phyloP scores from a whole-genome alignment of 1,140 invertebrate genomes.

The Uloborus diversus region DNA sequence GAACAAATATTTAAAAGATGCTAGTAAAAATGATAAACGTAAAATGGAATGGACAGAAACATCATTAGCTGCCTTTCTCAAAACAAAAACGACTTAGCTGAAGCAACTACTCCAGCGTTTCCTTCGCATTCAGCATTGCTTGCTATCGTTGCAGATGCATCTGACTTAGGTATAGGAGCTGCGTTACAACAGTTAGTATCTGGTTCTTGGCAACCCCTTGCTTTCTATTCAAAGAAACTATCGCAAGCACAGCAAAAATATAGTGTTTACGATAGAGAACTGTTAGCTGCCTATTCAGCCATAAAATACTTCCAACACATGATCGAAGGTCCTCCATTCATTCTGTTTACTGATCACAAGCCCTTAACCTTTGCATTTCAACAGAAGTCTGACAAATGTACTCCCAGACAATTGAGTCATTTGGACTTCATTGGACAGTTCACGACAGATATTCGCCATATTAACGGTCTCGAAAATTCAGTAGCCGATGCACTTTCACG shows the following conservation, averaged over 20 bases:
- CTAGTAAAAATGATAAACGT: too few species aligned
- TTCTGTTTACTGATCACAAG: conserved; percentile 61
- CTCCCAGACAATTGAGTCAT: conserved; percentile 60
- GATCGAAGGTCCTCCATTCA: conserved; percentile 62
- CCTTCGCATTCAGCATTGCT: conserved; percentile 33
- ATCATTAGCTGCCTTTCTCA: too few species aligned
- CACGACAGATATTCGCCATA: conserved; percentile 62
- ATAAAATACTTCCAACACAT: conserved; percentile 61
- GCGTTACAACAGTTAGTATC: conserved; percentile 26
- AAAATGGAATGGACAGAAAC: too few species aligned
- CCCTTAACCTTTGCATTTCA: conserved; percentile 60
- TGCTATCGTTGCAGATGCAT: conserved; percentile 43
- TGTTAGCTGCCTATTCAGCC: conserved; percentile 59
- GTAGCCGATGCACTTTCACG: too few species aligned
- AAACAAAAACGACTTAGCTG: conserved; percentile 63
- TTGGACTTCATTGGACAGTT: conserved; percentile 65
- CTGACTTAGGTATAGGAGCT: neutral
- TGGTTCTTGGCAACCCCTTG: conserved; percentile 44
- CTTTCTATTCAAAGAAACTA: conserved; percentile 55
- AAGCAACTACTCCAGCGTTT: conserved; percentile 1
- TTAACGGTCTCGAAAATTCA: too few species aligned
- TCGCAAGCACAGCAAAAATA: conserved; percentile 41
- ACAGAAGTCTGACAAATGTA: conserved; percentile 33
- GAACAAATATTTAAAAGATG: too few species aligned
- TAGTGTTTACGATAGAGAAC: conserved; percentile 58